Evolutionary conservation across 2,797 vertebrate species (phyloP).

Genomic region (Hippoglossus hippoglossus): DNA sequence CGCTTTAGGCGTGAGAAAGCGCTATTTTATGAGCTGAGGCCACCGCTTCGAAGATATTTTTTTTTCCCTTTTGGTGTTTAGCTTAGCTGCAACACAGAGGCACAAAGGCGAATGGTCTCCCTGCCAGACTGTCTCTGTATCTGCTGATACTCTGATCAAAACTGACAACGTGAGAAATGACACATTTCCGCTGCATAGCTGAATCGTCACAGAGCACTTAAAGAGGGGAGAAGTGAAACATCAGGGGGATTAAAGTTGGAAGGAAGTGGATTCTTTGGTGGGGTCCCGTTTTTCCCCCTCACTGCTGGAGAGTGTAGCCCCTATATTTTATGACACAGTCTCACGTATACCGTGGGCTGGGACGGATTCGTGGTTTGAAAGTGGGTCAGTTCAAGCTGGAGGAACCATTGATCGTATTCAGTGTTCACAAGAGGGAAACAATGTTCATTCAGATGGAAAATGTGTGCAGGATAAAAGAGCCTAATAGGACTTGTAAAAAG

Average conservation of each 20-base stretch:
- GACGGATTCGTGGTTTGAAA: slow-evolving; percentile 55
- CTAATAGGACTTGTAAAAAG: slow-evolving; percentile 43
- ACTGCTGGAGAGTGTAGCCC: slow-evolving; percentile 45
- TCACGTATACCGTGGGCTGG: slow-evolving; percentile 35
- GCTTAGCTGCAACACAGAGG: slow-evolving; percentile 62
- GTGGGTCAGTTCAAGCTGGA: slow-evolving; percentile 63
- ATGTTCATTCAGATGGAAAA: slow-evolving; percentile 57
- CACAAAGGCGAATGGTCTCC: slow-evolving; percentile 51
- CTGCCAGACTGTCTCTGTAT: slow-evolving; percentile 62
- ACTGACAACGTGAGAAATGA: slow-evolving; percentile 76
- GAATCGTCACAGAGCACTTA: slow-evolving; percentile 66
- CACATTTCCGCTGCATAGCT: slow-evolving; percentile 65
- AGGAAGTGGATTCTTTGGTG: slow-evolving; percentile 67
- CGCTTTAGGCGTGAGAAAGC: slow-evolving; percentile 81
- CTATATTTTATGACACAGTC: slow-evolving; percentile 56
- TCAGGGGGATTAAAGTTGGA: slow-evolving; percentile 68
- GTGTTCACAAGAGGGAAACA: slow-evolving; percentile 45
- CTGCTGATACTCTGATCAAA: slow-evolving; percentile 67
- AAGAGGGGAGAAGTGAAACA: slow-evolving; percentile 59
- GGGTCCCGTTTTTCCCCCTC: slow-evolving; percentile 56
- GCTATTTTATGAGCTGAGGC: slow-evolving; percentile 72
- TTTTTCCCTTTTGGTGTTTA: slow-evolving; percentile 59
- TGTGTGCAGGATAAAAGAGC: slow-evolving; percentile 46
- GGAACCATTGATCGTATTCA: slow-evolving; percentile 51
- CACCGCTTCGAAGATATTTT: slow-evolving; percentile 44